Base-by-base conservation (phyloP, 2,888 invertebrate genomes). In the Synanthedon formicaeformis region DNA sequence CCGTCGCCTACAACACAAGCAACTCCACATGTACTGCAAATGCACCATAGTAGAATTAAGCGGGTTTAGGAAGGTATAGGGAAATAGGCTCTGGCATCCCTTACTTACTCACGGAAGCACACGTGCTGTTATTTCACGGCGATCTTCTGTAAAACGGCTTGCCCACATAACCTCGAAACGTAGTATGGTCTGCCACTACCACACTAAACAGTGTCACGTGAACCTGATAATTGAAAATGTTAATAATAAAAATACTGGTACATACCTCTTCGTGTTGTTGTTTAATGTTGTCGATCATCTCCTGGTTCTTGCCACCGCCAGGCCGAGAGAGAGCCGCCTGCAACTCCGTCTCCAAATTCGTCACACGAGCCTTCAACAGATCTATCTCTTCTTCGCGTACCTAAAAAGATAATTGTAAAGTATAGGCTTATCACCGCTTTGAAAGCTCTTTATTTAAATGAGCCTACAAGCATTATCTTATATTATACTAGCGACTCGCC, bases 311-410 rank as follows among this genome's bases (percentile, higher is more conserved):
- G 6, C 81, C 79, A 40, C 27, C 34, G 11, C 50, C 18, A 0
- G 88, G 88, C 58, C 83, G 84, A 0, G 82, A 79, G 14, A 88
- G 58, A 1, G 86, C 86, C 0, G 87, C 87, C 48, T 82, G 82
- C 16, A 88, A 64, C 54, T 88, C 85, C 2, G 84, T 86, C 68
- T 88, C 88, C 58, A 88, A 57, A 56, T 80, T 86, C 65, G 67
- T 78, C 1, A 88, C 87, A 56, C 78, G 73, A 10, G 86, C 89
- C 73, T 81, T 88, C 2, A 88, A 69, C 1, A 88, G 75, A 53
- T 89, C 89, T 27, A 89, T 79, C 65, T 90, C 89, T 66, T 89
- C 87, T 60, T 82, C 88, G 27, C 87, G 80, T n/a, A 82, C 76
- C 89, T 90, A 56, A 3, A 52, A 40, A 40, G 18, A 41, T 41